These are phyloP conservation scores for Lithobates sylvaticus DNA, from an alignment of 2,797 vertebrate genomes.

Conservation along the genomic window DNA sequence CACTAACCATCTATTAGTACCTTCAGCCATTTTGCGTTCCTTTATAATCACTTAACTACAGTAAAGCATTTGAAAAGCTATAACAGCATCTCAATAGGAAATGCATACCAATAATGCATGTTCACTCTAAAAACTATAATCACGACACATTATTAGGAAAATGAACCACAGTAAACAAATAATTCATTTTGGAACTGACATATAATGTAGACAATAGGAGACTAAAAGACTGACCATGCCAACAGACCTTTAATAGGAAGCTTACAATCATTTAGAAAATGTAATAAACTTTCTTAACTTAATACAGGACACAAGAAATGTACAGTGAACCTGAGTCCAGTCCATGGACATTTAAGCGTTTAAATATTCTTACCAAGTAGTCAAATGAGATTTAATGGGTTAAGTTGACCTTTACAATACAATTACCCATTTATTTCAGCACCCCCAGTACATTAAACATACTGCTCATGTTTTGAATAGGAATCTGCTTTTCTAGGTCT, in stretches of 20 bases:
- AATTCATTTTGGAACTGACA: slow-evolving; percentile 23
- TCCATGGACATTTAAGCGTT: neutral
- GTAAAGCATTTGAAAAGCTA: slow-evolving; percentile 79
- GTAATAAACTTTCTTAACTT: neutral
- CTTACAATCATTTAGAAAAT: neutral
- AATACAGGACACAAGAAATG: neutral
- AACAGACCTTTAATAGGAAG: slow-evolving; percentile 17
- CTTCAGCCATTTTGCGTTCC: slow-evolving; percentile 73
- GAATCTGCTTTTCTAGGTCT: too few species aligned
- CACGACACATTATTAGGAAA: slow-evolving; percentile 29
- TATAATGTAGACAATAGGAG: slow-evolving; percentile 30
- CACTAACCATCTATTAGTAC: slow-evolving; percentile 61
- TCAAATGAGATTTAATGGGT: neutral
- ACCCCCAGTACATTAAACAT: too few species aligned
- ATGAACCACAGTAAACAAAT: slow-evolving; percentile 49
- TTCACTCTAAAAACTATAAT: slow-evolving; percentile 50
- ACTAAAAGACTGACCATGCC: slow-evolving; percentile 24
- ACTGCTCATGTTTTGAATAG: too few species aligned
- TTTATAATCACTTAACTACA: slow-evolving; percentile 78
- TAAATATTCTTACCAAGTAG: too few species aligned
- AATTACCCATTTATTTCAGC: too few species aligned
- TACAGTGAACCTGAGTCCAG: neutral
- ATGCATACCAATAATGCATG: slow-evolving; percentile 66
- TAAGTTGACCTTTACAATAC: too few species aligned
- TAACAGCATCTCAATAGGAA: slow-evolving; percentile 58